These are phyloP conservation scores for Microtus ochrogaster DNA, from an alignment of 2,113 vertebrate genomes.

Conservation along the genomic window DNA sequence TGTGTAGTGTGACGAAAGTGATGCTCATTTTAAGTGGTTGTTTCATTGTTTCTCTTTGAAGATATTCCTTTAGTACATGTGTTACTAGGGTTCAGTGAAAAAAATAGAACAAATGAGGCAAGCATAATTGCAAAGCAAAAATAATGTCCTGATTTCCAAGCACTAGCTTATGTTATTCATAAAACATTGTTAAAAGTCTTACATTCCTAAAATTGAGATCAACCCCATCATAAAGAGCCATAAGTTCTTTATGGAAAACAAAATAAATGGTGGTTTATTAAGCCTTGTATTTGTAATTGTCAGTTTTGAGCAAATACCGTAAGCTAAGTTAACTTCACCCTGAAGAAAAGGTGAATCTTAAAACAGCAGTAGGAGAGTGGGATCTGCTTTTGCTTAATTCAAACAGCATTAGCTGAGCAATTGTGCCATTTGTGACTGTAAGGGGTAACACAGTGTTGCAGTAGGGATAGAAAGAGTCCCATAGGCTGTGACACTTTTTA, in stretches of 20 bases:
- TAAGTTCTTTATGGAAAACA: conserved; percentile 91
- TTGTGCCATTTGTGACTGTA: conserved; percentile 63
- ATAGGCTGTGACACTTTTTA: conserved; percentile 44
- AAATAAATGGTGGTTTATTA: conserved; percentile 89
- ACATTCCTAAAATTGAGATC: conserved; percentile 55
- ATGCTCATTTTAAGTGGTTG: background rate
- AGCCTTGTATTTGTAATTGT: conserved; percentile 90
- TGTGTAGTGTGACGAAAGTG: background rate
- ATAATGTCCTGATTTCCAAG: background rate
- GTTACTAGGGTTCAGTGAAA: background rate
- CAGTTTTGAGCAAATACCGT: conserved; percentile 89
- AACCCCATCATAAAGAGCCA: conserved; percentile 78
- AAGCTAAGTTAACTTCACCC: conserved; percentile 70
- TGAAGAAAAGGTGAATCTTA: background rate
- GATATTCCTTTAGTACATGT: background rate
- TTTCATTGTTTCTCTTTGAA: background rate
- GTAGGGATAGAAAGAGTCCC: conserved; percentile 36
- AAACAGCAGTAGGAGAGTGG: background rate
- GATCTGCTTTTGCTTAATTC: background rate
- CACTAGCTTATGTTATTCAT: background rate
- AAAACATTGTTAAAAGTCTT: conserved; percentile 15
- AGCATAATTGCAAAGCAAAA: background rate
- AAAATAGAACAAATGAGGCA: background rate
- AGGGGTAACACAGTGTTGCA: background rate
- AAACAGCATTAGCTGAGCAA: conserved; percentile 37